Evolutionary conservation across 2,888 invertebrate genomes (phyloP).

Genomic region (Odontothrips loti): DNA sequence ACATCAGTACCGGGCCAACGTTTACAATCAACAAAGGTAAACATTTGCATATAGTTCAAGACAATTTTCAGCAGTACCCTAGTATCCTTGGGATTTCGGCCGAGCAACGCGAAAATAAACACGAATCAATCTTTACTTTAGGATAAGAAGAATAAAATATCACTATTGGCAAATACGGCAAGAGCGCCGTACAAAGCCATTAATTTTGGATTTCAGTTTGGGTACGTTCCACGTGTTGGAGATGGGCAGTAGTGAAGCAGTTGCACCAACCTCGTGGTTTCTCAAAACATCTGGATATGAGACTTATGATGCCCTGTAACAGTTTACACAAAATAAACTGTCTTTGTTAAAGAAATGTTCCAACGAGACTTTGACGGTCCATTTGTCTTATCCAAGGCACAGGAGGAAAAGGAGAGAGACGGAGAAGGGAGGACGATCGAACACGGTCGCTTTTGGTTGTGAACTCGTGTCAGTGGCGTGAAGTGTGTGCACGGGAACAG

Average conservation of each 20-base stretch:
- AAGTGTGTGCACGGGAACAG: background rate
- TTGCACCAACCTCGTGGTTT: background rate
- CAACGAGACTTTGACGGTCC: background rate
- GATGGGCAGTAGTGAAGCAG: background rate
- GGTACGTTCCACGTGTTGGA: background rate
- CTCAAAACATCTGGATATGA: too few species aligned
- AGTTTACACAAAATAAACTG: background rate
- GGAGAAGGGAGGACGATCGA: too few species aligned
- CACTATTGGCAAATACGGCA: conserved; percentile 20
- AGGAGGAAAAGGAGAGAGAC: too few species aligned
- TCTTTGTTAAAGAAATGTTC: background rate
- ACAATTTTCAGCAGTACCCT: background rate
- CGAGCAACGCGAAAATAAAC: background rate
- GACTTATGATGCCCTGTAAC: too few species aligned
- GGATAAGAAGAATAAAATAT: background rate
- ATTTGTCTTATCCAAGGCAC: too few species aligned
- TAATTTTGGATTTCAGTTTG: background rate
- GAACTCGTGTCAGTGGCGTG: background rate
- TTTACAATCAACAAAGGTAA: background rate
- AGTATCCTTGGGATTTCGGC: background rate
- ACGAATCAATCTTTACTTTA: conserved; percentile 8
- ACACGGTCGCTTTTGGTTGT: background rate
- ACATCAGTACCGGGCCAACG: background rate
- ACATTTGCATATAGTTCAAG: background rate
- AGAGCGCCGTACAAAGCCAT: background rate